Evolutionary conservation across 2,797 vertebrate species (phyloP).

Genomic region (Columba guinea): DNA sequence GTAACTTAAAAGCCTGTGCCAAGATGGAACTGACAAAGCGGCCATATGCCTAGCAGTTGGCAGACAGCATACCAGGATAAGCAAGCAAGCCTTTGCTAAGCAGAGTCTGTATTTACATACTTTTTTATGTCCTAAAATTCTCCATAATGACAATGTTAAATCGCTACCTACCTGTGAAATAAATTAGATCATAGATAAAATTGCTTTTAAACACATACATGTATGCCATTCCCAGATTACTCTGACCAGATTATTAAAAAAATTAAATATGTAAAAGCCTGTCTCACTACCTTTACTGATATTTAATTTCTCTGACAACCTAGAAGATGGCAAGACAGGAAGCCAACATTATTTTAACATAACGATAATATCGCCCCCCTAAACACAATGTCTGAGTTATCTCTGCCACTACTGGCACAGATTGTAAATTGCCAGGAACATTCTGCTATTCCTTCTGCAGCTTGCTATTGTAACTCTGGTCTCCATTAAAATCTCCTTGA

Average conservation of each 20-base stretch:
- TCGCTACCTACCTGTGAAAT: background rate
- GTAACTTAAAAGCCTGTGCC: slow-evolving; percentile 10
- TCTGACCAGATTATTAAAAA: background rate
- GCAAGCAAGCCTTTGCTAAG: slow-evolving; percentile 35
- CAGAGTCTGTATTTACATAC: background rate
- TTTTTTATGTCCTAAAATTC: background rate
- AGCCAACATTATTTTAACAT: background rate
- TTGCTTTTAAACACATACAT: background rate
- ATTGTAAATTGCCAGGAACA: accelerated
- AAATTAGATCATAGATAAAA: background rate
- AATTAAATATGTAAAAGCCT: background rate
- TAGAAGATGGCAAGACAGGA: background rate
- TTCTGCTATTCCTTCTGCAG: background rate
- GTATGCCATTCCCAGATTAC: background rate
- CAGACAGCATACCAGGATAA: background rate
- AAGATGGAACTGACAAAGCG: slow-evolving; percentile 46
- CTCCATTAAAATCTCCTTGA: background rate
- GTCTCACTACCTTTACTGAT: background rate
- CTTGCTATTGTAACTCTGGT: background rate
- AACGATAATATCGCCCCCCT: background rate
- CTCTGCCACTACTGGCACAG: background rate
- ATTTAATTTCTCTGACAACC: background rate
- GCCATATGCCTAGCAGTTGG: slow-evolving; percentile 30
- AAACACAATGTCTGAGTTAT: background rate
- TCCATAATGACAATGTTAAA: background rate